Conservation (phyloP, 2,797 vertebrate species). For the Alcedo quadribrachys region DNA sequence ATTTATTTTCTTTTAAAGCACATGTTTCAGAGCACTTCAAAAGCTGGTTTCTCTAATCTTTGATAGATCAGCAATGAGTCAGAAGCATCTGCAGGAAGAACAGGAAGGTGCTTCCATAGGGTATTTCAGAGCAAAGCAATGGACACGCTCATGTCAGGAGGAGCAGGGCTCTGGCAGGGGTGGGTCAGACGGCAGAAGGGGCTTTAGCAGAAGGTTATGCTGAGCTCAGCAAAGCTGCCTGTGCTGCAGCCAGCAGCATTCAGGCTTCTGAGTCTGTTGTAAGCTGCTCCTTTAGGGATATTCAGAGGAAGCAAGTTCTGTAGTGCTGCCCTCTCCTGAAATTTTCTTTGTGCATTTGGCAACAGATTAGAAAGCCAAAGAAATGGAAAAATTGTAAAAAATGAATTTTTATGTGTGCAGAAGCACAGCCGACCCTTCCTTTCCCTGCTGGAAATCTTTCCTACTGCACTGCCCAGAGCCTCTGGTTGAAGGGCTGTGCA, state of each 20-base stretch:
- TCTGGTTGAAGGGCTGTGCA: not conserved
- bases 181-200: not conserved
- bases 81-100: conserved; percentile 30
- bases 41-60: not conserved
- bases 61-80: conserved; percentile 16
- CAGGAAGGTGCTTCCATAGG: not conserved
- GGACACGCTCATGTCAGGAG: rapidly evolving
- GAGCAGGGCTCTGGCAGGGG: not conserved
- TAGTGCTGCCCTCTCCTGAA: not conserved
- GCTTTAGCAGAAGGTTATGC: not conserved
- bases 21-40: conserved; percentile 24
- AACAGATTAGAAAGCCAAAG: not conserved
- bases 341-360: not conserved
- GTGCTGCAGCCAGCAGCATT: not conserved
- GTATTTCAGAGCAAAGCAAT: not conserved
- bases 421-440: not conserved
- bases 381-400: not conserved
- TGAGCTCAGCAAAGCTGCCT: not conserved
- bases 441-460: not conserved
- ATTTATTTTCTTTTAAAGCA: conserved; percentile 1
- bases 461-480: not conserved
- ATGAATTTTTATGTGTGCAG: not conserved
- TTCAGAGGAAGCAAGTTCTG: not conserved
- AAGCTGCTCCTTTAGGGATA: not conserved
- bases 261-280: not conserved